Percentiles rank a stretch among this genome's conserved stretches.
These are phyloP conservation scores for Resseliella maxima DNA, from an alignment of 2,888 invertebrate genomes.

Conservation along the genomic window DNA sequence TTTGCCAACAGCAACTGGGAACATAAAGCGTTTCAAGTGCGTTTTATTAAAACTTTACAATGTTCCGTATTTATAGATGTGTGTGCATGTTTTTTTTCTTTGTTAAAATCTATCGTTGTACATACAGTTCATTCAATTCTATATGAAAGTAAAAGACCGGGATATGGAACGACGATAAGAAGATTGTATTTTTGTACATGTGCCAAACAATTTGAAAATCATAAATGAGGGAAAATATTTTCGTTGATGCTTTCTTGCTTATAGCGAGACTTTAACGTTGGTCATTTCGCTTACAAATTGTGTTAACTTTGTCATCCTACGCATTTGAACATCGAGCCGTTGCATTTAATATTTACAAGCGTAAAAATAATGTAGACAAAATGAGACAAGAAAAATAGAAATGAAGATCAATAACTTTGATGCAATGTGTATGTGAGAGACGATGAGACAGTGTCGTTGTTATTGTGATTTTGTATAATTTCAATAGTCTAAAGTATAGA, in stretches of 20 bases:
- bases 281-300: constrained; percentile 39
- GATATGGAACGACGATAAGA: neutral
- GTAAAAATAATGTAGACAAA: neutral
- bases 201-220: neutral
- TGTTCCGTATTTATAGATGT: too few relatives aligned
- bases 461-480: too few relatives aligned
- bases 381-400: neutral
- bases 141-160: too few relatives aligned
- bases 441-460: too few relatives aligned
- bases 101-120: too few relatives aligned
- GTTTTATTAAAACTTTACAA: constrained; percentile 37
- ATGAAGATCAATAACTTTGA: neutral
- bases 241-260: constrained; percentile 20
- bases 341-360: constrained; percentile 37
- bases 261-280: constrained; percentile 3
- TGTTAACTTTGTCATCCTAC: constrained; percentile 45
- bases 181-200: neutral
- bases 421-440: neutral
- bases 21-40: neutral
- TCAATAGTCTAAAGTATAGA: too few relatives aligned
- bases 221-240: constrained; percentile 37
- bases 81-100: neutral
- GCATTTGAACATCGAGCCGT: constrained; percentile 16
- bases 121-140: too few relatives aligned
- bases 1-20: neutral